Base-by-base conservation (phyloP, 2,888 invertebrate species). In the Idaea biselata region DNA sequence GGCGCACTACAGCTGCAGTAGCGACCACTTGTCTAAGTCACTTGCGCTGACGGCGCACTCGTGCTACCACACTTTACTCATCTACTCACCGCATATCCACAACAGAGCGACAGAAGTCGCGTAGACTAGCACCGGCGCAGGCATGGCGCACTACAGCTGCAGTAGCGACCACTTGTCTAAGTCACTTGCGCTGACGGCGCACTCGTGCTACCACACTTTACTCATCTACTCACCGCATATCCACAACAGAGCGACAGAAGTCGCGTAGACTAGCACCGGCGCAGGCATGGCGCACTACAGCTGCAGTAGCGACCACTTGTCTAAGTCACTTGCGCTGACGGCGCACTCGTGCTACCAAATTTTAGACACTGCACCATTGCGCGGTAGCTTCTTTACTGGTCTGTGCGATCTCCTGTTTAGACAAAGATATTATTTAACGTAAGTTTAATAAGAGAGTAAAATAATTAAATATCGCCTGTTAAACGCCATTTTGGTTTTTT, bases 251-350 rank as follows among this genome's bases (percentile, higher is more conserved):
- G 79, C 69, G 63, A 83, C 61, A 62, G 78, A 78, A 60, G 77
- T 76, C 68, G 82, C 65, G 73, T 81, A 82, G 32, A 84, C 64
- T 63, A 78, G 69, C 66, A 86, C 63, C 60, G 82, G 80, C 61
- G 82, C 82, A 65, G 80, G 79, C 91, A 91, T 89, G 70, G 65
- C 81, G 78, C 44, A 60, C 70, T 70, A 70, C 76, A 69, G 67
- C n/a, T 58, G 70, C 73, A 66, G 69, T 64, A 65, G 62, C 62
- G 63, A 56, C 60, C 65, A 44, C 58, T 62, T 55, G 60, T 63
- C 77, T 89, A 90, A 71, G 89, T 91, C 74, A 87, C 83, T 62
- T 84, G 86, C 76, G 84, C 79, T 63, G 76, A 73, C 67, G 74
- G 71, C 73, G 78, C 79, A 68, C 79, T 76, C 68, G 68, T 71